phyloP scores from a whole-genome alignment of 1,140 invertebrate species.

The Manduca sexta region DNA sequence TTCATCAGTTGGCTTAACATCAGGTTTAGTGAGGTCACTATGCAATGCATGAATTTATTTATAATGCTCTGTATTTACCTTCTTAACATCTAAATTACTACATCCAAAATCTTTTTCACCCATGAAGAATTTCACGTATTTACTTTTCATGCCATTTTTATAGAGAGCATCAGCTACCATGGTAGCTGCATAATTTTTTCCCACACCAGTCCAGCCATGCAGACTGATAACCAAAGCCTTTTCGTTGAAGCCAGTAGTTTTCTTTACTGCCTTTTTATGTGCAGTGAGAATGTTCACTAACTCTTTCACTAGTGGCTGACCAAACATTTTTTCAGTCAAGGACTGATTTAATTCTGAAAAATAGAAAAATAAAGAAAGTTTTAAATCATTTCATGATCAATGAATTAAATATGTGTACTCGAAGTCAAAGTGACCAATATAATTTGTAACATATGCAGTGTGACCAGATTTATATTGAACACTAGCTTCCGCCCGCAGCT shows the following conservation, averaged over 20 bases:
- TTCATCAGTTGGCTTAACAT: no score
- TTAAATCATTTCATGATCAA: no score
- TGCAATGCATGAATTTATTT: no score
- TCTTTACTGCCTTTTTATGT: conserved; percentile 74
- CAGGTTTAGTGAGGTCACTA: no score
- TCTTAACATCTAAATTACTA: conserved; percentile 50
- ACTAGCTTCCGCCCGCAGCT: no score
- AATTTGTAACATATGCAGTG: no score
- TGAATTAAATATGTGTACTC: no score
- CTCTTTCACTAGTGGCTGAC: conserved; percentile 79
- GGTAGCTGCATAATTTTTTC: conserved; percentile 90
- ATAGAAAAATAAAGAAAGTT: no score
- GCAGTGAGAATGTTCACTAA: conserved; percentile 64
- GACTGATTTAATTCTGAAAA: conserved; percentile 48
- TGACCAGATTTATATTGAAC: no score
- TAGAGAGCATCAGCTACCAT: conserved; percentile 88
- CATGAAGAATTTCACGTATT: conserved; percentile 87
- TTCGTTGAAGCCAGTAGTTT: conserved; percentile 55
- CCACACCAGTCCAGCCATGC: conserved; percentile 87
- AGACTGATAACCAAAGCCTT: conserved; percentile 85
- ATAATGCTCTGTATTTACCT: conserved; percentile 20
- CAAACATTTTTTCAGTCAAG: conserved; percentile 71
- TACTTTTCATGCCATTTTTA: conserved; percentile 81
- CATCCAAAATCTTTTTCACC: conserved; percentile 84
- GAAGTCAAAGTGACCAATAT: no score